These are phyloP conservation scores for Ctenodactylus gundi DNA, from an alignment of 2,113 vertebrate genomes.

Conservation along the genomic window DNA sequence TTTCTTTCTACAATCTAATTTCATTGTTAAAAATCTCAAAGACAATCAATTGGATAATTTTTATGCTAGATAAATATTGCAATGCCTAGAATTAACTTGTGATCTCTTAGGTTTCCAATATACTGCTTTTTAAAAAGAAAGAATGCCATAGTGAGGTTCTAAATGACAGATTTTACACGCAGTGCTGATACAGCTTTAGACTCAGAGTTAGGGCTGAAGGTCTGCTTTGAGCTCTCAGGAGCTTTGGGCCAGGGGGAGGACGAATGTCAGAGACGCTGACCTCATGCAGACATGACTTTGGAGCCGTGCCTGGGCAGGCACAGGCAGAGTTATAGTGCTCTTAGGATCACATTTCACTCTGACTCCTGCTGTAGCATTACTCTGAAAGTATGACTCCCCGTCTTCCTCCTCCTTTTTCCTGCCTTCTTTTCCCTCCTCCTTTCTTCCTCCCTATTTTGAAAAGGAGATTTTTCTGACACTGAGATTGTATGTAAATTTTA, in stretches of 20 bases:
- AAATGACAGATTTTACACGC: neutral
- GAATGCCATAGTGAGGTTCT: neutral
- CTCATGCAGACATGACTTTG: neutral
- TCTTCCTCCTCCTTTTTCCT: neutral
- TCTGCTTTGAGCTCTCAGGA: neutral
- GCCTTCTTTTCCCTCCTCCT: neutral
- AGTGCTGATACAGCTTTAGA: neutral
- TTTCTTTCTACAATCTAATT: neutral
- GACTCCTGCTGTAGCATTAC: neutral
- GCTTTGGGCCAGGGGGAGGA: neutral
- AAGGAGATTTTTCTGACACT: slow-evolving; percentile 14
- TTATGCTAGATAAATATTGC: slow-evolving; percentile 11
- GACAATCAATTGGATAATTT: slow-evolving; percentile 10
- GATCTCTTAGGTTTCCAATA: neutral
- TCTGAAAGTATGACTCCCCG: neutral
- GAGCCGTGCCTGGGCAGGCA: neutral
- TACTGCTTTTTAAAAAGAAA: neutral
- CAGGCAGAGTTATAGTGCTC: neutral
- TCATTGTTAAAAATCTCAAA: slow-evolving; percentile 19
- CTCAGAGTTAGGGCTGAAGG: neutral
- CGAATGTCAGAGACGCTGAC: neutral
- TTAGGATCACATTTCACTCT: neutral
- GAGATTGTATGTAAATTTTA: neutral
- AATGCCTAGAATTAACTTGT: slow-evolving; percentile 4
- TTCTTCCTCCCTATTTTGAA: neutral